Evolutionary conservation across 2,888 invertebrate species (phyloP).

Genomic region (Hermaeophaga mercurialis): DNA sequence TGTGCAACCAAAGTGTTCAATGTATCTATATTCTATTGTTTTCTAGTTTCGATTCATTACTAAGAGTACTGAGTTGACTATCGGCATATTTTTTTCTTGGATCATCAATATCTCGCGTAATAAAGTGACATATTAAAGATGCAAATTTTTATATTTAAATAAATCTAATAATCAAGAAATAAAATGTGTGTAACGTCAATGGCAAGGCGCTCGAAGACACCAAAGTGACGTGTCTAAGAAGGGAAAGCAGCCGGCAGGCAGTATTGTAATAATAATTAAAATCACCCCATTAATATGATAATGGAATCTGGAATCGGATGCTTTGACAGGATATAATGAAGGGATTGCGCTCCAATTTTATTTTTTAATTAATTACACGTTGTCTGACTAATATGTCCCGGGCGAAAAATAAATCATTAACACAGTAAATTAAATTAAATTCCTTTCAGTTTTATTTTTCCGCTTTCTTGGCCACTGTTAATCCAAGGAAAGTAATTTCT

Average conservation of each 20-base stretch:
- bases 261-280: conserved; percentile 24
- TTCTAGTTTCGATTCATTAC: no score
- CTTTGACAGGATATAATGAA: conserved; percentile 17
- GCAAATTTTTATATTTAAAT: no score
- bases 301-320: conserved; percentile 14
- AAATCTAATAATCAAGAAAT: no score
- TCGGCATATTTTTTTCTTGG: no score
- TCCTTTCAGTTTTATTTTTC: neutral
- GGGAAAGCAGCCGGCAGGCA: conserved; percentile 7
- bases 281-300: conserved; percentile 24
- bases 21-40: no score
- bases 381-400: neutral
- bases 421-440: neutral
- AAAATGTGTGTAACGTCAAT: conserved; percentile 3
- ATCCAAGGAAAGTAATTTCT: no score
- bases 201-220: conserved; percentile 3
- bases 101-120: no score
- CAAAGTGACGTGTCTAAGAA: conserved; percentile 13
- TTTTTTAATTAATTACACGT: conserved; percentile 15
- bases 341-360: conserved; percentile 11
- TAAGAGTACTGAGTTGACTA: no score
- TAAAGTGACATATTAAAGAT: no score
- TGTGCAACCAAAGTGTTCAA: no score
- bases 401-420: neutral
- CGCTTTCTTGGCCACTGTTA: no score